phyloP scores from a whole-genome alignment of 2,113 vertebrate species.

The Nesogale talazaci region DNA sequence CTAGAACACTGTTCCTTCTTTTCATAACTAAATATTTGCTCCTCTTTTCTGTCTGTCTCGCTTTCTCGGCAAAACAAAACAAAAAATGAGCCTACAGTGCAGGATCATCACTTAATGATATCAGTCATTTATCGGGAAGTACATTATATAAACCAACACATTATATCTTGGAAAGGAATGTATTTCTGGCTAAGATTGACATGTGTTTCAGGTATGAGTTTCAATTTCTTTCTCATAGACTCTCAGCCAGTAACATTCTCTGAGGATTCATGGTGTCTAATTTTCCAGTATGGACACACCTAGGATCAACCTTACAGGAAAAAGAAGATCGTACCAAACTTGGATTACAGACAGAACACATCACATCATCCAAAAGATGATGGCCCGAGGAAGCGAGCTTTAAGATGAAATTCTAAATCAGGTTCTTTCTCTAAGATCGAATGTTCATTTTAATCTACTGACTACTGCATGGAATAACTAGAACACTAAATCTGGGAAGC shows the following conservation, averaged over 20 bases:
- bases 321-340: too few species aligned
- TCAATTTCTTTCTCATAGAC: background rate
- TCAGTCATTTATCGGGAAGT: background rate
- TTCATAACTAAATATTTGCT: background rate
- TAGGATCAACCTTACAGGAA: too few species aligned
- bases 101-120: background rate
- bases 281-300: too few species aligned
- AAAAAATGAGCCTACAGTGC: background rate
- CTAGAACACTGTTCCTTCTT: background rate
- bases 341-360: too few species aligned
- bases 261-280: background rate
- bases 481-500: too few species aligned
- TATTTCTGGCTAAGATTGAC: background rate
- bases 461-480: too few species aligned
- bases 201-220: background rate
- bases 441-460: too few species aligned
- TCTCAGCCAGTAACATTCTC: background rate
- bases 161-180: background rate
- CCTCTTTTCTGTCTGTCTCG: too few species aligned
- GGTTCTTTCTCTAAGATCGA: too few species aligned
- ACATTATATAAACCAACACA: background rate
- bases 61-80: background rate
- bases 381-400: too few species aligned
- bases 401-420: too few species aligned
- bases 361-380: too few species aligned